Conservation (phyloP, 2,797 vertebrate species). For the Toxotes lorentzi region DNA sequence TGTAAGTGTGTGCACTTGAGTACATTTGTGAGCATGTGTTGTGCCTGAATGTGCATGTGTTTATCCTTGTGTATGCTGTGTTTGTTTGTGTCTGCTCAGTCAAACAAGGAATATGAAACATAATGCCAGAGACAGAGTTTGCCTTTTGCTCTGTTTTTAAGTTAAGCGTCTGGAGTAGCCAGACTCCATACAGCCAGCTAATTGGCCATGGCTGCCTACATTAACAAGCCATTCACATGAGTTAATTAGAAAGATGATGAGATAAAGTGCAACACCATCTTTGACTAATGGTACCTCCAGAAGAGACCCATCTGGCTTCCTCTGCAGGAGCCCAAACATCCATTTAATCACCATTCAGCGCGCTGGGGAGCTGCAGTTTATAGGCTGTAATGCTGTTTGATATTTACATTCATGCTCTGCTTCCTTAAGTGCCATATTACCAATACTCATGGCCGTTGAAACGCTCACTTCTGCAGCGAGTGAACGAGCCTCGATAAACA, state of each 20-base stretch:
- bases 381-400: slow-evolving; percentile 4
- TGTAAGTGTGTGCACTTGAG: background rate
- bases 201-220: slow-evolving; percentile 24
- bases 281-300: slow-evolving; percentile 20
- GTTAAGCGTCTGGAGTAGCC: slow-evolving; percentile 26
- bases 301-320: slow-evolving; percentile 32
- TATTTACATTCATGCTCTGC: slow-evolving; percentile 30
- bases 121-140: slow-evolving; percentile 14
- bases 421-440: slow-evolving; percentile 5
- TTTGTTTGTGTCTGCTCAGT: slow-evolving; percentile 8
- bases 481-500: background rate
- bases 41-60: background rate
- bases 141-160: slow-evolving; percentile 24
- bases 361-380: background rate
- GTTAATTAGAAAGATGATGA: slow-evolving; percentile 32
- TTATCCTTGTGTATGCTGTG: too few species aligned
- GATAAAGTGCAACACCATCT: slow-evolving; percentile 24
- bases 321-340: slow-evolving; percentile 28
- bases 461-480: background rate
- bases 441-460: background rate
- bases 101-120: slow-evolving; percentile 40
- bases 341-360: slow-evolving; percentile 34
- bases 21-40: too few species aligned
- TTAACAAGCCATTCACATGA: slow-evolving; percentile 54
- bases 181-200: slow-evolving; percentile 21